Evolutionary conservation across 2,797 vertebrate species (phyloP).

Genomic region (Thaleichthys pacificus): DNA sequence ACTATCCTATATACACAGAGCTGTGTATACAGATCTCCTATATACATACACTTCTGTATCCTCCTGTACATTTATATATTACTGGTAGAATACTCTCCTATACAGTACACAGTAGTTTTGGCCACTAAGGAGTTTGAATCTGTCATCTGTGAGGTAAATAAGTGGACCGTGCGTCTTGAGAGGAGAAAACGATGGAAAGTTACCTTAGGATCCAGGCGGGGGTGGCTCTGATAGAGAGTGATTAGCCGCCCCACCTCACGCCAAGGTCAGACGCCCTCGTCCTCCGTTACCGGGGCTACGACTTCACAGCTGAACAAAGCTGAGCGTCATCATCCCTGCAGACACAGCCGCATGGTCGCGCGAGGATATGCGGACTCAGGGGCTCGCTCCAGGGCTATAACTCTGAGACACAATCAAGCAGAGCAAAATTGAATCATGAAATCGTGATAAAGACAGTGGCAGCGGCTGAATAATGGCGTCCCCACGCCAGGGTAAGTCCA

Average conservation of each 20-base stretch:
- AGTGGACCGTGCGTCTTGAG: background rate
- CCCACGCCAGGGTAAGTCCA: conserved; percentile 43
- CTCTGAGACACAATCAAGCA: conserved; percentile 55
- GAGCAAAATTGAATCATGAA: conserved; percentile 43
- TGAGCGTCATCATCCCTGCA: conserved; percentile 40
- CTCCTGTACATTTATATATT: too few relatives aligned
- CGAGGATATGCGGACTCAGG: conserved; percentile 7
- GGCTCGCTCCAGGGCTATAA: conserved; percentile 46
- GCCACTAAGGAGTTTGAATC: background rate
- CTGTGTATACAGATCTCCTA: background rate
- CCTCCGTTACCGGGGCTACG: conserved; percentile 8
- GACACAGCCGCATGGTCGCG: conserved; percentile 14
- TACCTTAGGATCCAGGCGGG: background rate
- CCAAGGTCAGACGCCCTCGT: conserved; percentile 24
- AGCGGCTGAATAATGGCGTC: conserved; percentile 28
- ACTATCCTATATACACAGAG: background rate
- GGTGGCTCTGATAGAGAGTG: background rate
- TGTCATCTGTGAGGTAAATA: background rate
- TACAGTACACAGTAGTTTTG: background rate
- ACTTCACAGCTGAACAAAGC: conserved; percentile 14
- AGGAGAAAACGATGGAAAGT: conserved; percentile 8
- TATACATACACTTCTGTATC: background rate
- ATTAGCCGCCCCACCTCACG: conserved; percentile 8
- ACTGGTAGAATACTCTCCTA: background rate
- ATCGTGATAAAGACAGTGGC: conserved; percentile 44